These are phyloP conservation scores for Tympanoctomys barrerae DNA, from an alignment of 2,797 vertebrate species.

Conservation along the genomic window DNA sequence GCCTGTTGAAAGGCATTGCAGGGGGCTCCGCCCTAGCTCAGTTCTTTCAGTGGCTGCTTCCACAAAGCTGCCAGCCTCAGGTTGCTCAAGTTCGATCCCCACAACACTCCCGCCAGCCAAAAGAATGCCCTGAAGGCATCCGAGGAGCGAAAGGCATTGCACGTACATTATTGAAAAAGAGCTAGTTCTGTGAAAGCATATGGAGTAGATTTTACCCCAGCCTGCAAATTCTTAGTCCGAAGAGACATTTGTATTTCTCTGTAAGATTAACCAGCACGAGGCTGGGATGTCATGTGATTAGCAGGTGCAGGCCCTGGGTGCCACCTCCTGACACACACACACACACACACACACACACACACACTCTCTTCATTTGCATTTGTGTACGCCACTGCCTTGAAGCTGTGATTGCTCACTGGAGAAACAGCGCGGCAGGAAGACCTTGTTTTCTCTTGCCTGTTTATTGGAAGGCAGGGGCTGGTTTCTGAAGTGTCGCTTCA, in stretches of 20 bases:
- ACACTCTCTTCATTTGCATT: neutral
- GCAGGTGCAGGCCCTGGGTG: neutral
- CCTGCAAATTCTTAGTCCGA: neutral
- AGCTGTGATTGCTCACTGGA: neutral
- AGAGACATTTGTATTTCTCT: neutral
- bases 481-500: neutral
- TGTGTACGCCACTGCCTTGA: neutral
- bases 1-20: neutral
- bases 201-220: neutral
- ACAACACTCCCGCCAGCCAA: too few relatives aligned
- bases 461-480: conserved; percentile 32
- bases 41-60: too few relatives aligned
- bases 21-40: too few relatives aligned
- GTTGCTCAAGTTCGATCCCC: too few relatives aligned
- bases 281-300: neutral
- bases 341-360: neutral
- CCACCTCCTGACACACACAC: neutral
- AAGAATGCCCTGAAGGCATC: too few relatives aligned
- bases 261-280: neutral
- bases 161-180: neutral
- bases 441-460: neutral
- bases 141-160: neutral
- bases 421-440: neutral
- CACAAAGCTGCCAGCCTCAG: too few relatives aligned
- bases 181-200: neutral